These are phyloP conservation scores for Calameuta idolon DNA, from an alignment of 2,888 invertebrate genomes.

Conservation along the genomic window DNA sequence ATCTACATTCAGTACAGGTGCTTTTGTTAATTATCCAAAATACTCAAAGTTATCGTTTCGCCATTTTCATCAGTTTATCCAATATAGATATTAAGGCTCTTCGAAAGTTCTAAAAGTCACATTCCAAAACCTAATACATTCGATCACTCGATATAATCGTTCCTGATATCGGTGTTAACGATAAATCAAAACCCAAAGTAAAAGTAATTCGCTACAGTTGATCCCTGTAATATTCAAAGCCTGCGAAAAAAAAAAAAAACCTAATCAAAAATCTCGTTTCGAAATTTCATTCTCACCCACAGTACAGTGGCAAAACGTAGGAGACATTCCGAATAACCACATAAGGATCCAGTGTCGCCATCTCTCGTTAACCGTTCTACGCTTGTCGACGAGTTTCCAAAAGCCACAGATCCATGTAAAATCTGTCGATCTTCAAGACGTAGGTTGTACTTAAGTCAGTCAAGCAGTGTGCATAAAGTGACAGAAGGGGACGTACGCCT, in stretches of 20 bases:
- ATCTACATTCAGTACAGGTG: background rate
- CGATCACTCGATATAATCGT: background rate
- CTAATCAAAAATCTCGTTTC: background rate
- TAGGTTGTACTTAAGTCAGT: constrained; percentile 48
- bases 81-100: background rate
- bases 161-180: background rate
- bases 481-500: constrained; percentile 47
- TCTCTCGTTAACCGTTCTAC: constrained; percentile 40
- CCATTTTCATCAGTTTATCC: background rate
- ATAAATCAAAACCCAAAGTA: background rate
- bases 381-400: constrained; percentile 35
- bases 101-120: background rate
- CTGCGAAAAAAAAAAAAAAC: background rate
- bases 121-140: background rate
- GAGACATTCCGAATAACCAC: background rate
- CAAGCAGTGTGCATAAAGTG: constrained; percentile 52
- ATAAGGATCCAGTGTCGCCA: background rate
- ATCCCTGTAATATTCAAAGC: background rate
- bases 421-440: constrained; percentile 13
- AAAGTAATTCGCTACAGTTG: background rate
- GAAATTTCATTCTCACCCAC: background rate
- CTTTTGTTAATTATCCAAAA: background rate
- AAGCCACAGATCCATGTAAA: constrained; percentile 31
- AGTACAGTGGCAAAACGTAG: background rate
- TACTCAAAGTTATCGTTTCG: background rate